Percentiles rank a stretch among this genome's conserved stretches.
Evolutionary conservation across 2,888 invertebrate species (phyloP).

Genomic region (Sphaerophoria taeniata): DNA sequence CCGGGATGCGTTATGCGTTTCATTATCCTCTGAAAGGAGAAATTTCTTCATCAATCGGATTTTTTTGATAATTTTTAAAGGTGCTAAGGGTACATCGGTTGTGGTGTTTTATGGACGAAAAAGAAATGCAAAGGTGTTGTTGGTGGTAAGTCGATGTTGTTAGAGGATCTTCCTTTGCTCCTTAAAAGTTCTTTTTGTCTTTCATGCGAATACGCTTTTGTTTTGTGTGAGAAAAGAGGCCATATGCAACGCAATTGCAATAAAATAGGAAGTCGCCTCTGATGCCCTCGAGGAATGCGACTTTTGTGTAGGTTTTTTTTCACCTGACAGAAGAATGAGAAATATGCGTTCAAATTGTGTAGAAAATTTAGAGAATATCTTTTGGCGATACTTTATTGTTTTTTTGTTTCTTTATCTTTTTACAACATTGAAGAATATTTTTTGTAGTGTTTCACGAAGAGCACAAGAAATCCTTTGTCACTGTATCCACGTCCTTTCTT

Average conservation of each 20-base stretch:
- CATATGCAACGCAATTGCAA: constrained; percentile 65
- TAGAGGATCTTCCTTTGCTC: constrained; percentile 61
- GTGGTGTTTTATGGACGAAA: no score
- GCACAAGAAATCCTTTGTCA: no score
- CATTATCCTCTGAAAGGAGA: constrained; percentile 6
- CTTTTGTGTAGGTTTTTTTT: constrained; percentile 15
- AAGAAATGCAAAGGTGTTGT: no score
- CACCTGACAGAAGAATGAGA: neutral
- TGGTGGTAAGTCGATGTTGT: constrained; percentile 51
- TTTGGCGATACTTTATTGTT: neutral
- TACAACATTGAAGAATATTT: neutral
- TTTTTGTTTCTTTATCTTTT: neutral
- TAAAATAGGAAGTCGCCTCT: constrained; percentile 70
- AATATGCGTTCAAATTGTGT: constrained; percentile 35
- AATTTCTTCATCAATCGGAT: constrained; percentile 62
- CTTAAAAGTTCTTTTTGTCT: constrained; percentile 24
- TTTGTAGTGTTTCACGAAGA: neutral
- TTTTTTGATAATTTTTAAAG: constrained; percentile 35
- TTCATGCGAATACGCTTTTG: constrained; percentile 69
- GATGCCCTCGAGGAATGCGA: constrained; percentile 59
- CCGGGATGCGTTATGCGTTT: neutral
- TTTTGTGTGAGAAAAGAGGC: constrained; percentile 54
- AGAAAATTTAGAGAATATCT: constrained; percentile 15
- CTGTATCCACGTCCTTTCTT: no score
- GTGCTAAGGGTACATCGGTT: neutral